Base-by-base conservation (phyloP, 2,888 invertebrate species). In the Cordilura impudica region DNA sequence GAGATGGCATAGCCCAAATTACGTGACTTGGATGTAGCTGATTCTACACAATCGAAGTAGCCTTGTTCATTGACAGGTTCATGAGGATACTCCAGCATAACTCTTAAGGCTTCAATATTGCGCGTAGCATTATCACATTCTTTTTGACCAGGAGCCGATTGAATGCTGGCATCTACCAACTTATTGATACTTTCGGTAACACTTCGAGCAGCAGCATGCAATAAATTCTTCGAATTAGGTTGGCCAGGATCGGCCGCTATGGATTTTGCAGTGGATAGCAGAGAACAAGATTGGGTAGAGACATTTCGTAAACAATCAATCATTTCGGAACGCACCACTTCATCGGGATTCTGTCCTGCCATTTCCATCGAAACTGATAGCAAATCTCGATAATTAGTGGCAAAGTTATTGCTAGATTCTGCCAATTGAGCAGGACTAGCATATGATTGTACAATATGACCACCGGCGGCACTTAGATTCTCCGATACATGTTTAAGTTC, bases 121-220 rank as follows among this genome's bases (percentile, higher is more conserved):
- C 98, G 92, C 66, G 98, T 94, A 0, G 98, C 98, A 83, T 96
- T 98, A 87, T 97, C 97, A 90, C 99, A 99, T 87, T 99, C 98
- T 88, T 96, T 97, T 91, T 98, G 98, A 0, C 98, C 98, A 0
- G 98, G 98, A 0, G 97, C 96, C 0, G 97, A 96, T 35, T 94
- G 94, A 1, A 97, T 97, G 78, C 88, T 90, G 54, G 88, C 86
- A 87, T 91, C 91, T 2, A 98, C 95, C 79, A 98, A 91, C 84
- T 95, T 93, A 88, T 98, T 98, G 83, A 98, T 97, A 88, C 95
- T 96, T 83, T 98, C 98, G 0, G 97, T 98, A 53, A 98, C 97
- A 7, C 95, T 95, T 70, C 97, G 92, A 0, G 97, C 97, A 35
- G 97, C 97, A 7, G 95, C 94, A 3, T 96, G 94, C 31, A 98